These are phyloP conservation scores for Chascanopsetta lugubris DNA, from an alignment of 2,113 vertebrate species.

Conservation along the genomic window DNA sequence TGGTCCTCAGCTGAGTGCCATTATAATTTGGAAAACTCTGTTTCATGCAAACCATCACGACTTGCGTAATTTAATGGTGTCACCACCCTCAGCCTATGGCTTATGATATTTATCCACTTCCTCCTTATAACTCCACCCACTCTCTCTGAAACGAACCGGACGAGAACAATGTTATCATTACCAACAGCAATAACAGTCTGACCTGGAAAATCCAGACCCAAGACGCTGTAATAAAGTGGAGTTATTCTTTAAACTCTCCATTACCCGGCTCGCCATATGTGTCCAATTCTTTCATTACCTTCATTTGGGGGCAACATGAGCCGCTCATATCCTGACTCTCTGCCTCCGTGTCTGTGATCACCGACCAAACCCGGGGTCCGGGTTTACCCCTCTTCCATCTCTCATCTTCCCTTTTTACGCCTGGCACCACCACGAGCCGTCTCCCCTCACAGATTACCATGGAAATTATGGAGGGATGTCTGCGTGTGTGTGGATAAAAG, in stretches of 20 bases:
- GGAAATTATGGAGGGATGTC: conserved; percentile 69
- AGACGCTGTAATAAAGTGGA: conserved; percentile 21
- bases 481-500: conserved; percentile 43
- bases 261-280: conserved; percentile 35
- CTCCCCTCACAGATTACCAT: conserved; percentile 72
- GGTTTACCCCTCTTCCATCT: conserved; percentile 40
- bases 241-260: conserved; percentile 40
- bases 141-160: not conserved
- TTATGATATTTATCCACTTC: not conserved
- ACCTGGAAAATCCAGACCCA: not conserved
- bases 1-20: no score
- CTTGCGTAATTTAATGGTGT: not conserved
- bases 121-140: not conserved
- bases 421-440: conserved; percentile 57
- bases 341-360: conserved; percentile 46
- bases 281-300: conserved; percentile 47
- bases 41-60: not conserved
- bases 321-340: conserved; percentile 41
- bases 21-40: not conserved
- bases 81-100: not conserved
- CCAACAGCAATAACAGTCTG: not conserved
- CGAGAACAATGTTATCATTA: conserved; percentile 12
- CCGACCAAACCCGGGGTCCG: conserved; percentile 46
- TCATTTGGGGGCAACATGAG: conserved; percentile 45
- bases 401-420: conserved; percentile 21